A percentile compares a stretch with the other conserved stretches of the same genome.
Conservation (phyloP, 2,113 vertebrate species). For the Eclectus roratus region DNA sequence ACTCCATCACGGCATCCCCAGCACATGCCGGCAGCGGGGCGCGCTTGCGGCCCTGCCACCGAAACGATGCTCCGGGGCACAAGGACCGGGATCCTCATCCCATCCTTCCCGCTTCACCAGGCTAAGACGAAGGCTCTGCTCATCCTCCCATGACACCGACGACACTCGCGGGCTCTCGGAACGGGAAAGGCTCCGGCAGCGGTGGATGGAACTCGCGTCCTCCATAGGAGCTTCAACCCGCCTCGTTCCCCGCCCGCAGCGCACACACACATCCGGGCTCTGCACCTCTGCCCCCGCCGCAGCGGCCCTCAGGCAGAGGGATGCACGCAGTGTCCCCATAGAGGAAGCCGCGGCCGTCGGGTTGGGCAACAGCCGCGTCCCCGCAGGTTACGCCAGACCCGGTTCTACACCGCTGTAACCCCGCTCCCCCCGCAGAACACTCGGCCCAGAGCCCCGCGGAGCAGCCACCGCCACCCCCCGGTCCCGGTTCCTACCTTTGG, state of each 20-base stretch:
- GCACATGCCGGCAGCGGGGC: neutral
- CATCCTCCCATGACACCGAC: too few species aligned
- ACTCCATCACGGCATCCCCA: neutral
- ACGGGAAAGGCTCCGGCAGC: neutral
- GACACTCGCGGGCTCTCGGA: neutral
- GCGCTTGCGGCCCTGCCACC: fast-evolving
- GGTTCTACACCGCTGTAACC: neutral
- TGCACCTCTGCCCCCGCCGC: neutral
- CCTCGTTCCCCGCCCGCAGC: neutral
- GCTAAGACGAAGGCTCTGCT: neutral
- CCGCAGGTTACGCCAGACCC: neutral
- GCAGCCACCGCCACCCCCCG: neutral
- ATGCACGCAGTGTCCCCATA: neutral
- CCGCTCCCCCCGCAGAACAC: too few species aligned
- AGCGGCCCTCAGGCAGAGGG: neutral
- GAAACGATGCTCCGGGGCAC: fast-evolving
- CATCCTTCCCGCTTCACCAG: fast-evolving
- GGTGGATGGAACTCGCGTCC: neutral
- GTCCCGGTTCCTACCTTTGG: neutral
- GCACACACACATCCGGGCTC: neutral
- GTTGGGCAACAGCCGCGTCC: neutral
- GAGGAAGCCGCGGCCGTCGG: neutral
- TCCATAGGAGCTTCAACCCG: neutral
- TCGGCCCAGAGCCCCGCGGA: neutral
- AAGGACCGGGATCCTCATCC: neutral